A percentile compares a stretch with the other conserved stretches of the same genome.
phyloP scores from a whole-genome alignment of 2,797 vertebrate genomes.

The Sphaeramia orbicularis region DNA sequence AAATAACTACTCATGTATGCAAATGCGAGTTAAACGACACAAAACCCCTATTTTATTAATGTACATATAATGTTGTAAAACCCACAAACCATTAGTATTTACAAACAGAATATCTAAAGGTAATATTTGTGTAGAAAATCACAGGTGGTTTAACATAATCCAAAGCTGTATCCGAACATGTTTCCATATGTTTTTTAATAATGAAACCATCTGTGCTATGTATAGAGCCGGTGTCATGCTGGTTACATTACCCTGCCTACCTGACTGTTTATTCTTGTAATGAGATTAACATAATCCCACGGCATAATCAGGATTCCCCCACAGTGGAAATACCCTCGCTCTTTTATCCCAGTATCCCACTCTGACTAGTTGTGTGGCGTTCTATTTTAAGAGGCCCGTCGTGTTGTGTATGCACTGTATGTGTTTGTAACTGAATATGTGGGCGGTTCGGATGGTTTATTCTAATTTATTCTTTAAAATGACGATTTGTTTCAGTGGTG shows the following conservation, averaged over 20 bases:
- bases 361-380: conserved; percentile 5
- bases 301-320: conserved; percentile 54
- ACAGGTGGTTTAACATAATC: too few relatives aligned
- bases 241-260: conserved; percentile 32
- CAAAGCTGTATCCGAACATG: too few relatives aligned
- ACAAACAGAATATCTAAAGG: too few relatives aligned
- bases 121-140: too few relatives aligned
- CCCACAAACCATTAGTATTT: too few relatives aligned
- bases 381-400: conserved; percentile 15
- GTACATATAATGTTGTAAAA: too few relatives aligned
- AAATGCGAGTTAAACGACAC: too few relatives aligned
- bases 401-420: not conserved
- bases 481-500: too few relatives aligned
- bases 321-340: conserved; percentile 37
- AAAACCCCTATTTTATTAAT: too few relatives aligned
- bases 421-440: not conserved
- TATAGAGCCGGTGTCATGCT: not conserved
- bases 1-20: too few relatives aligned
- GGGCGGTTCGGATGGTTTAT: not conserved
- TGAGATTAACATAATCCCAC: conserved; percentile 68
- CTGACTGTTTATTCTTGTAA: conserved; percentile 51
- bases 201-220: not conserved
- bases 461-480: too few relatives aligned
- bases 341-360: conserved; percentile 13
- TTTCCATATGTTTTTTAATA: not conserved